These are phyloP conservation scores for Sisor rabdophorus DNA, from an alignment of 2,113 vertebrate genomes.

Conservation along the genomic window DNA sequence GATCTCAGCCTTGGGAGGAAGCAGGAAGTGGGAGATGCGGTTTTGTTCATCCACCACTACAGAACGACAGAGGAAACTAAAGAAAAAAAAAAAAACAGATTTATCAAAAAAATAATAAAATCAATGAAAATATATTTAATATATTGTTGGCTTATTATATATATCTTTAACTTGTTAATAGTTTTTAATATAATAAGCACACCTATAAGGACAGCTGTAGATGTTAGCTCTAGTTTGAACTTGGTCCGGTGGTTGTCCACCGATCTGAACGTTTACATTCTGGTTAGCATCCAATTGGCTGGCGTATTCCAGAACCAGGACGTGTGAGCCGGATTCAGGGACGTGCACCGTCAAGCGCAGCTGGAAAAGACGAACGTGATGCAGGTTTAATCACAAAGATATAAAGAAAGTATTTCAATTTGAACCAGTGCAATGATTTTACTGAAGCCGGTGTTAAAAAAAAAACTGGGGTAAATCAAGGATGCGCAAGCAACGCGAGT, in stretches of 20 bases:
- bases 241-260: slow-evolving; percentile 53
- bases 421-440: no score
- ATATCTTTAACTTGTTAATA: not conserved
- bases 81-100: not conserved
- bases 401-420: no score
- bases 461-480: no score
- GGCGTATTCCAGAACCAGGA: slow-evolving; percentile 81
- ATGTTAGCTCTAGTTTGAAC: slow-evolving; percentile 73
- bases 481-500: no score
- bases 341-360: slow-evolving; percentile 74
- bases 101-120: not conserved
- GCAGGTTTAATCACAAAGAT: no score
- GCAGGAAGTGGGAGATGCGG: slow-evolving; percentile 68
- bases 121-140: not conserved
- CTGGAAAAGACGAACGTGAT: slow-evolving; percentile 39
- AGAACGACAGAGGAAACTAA: slow-evolving; percentile 84
- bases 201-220: slow-evolving; percentile 89
- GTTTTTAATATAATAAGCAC: not conserved
- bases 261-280: slow-evolving; percentile 66
- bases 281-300: slow-evolving; percentile 66
- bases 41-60: slow-evolving; percentile 71
- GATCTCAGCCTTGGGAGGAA: slow-evolving; percentile 70
- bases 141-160: not conserved
- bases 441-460: no score
- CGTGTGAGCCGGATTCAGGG: slow-evolving; percentile 71